Evolutionary conservation across 1,140 invertebrate species (phyloP).

Genomic region (Latrodectus geometricus): DNA sequence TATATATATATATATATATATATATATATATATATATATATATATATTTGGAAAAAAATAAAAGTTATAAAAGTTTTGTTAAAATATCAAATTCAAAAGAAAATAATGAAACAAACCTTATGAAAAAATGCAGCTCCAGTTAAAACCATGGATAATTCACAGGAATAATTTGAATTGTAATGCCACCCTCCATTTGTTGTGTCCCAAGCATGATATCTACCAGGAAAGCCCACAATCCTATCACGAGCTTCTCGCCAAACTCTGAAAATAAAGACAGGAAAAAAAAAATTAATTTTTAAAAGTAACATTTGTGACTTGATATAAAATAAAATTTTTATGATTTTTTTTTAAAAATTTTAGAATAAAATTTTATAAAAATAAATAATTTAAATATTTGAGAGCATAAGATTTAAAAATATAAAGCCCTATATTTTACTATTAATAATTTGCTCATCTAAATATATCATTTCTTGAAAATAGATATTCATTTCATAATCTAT

Average conservation of each 20-base stretch:
- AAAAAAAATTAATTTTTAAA: not conserved
- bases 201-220: conserved; percentile 96
- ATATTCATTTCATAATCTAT: too few species aligned
- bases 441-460: too few species aligned
- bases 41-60: too few species aligned
- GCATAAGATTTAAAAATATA: too few species aligned
- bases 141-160: conserved; percentile 98
- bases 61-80: too few species aligned
- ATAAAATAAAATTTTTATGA: not conserved
- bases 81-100: not conserved
- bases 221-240: conserved; percentile 97
- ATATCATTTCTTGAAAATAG: too few species aligned
- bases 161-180: conserved; percentile 99
- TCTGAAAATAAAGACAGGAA: conserved; percentile 70
- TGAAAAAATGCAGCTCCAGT: conserved; percentile 98
- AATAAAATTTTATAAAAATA: too few species aligned
- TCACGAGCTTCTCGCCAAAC: conserved; percentile 98
- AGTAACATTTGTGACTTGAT: not conserved
- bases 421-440: too few species aligned
- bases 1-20: too few species aligned
- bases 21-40: too few species aligned
- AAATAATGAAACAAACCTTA: conserved; percentile 73
- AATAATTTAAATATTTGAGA: too few species aligned
- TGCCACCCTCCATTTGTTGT: conserved; percentile 87
- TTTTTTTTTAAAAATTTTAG: too few species aligned